These are phyloP conservation scores for Cataglyphis livida DNA, from an alignment of 2,888 invertebrate genomes.

Conservation along the genomic window DNA sequence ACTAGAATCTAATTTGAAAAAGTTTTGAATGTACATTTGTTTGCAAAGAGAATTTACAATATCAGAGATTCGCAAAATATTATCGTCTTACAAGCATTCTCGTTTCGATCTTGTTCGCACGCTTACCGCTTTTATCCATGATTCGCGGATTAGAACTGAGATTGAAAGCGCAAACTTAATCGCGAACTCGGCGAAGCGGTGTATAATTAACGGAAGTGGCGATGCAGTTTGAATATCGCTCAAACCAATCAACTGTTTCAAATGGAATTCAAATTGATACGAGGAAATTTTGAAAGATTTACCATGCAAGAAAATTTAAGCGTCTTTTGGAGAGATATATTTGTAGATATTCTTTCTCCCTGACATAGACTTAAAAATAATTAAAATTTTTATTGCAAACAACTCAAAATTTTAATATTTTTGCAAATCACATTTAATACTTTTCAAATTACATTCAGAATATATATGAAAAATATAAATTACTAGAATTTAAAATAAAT, in stretches of 20 bases:
- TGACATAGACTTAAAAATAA: not conserved
- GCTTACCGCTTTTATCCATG: constrained; percentile 7
- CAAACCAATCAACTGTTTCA: constrained; percentile 66
- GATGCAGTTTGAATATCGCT: constrained; percentile 61
- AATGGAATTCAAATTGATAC: constrained; percentile 50
- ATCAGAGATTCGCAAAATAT: not conserved
- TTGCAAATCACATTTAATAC: not conserved
- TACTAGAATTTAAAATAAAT: not conserved
- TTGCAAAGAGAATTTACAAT: not conserved
- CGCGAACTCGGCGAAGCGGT: constrained; percentile 63
- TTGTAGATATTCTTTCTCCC: not conserved
- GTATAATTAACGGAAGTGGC: constrained; percentile 66
- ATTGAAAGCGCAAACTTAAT: constrained; percentile 66
- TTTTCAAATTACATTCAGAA: not conserved
- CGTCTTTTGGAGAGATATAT: not conserved
- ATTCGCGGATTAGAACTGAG: constrained; percentile 62
- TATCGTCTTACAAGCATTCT: not conserved
- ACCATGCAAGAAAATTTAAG: not conserved
- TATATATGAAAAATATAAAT: not conserved
- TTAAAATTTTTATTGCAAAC: not conserved
- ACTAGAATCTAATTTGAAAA: not conserved
- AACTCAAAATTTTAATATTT: not conserved
- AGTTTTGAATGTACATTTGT: not conserved
- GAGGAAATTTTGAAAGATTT: not conserved
- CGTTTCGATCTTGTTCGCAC: constrained; percentile 7